These are phyloP conservation scores for Anabacerthia variegaticeps DNA, from an alignment of 2,797 vertebrate species.

Conservation along the genomic window DNA sequence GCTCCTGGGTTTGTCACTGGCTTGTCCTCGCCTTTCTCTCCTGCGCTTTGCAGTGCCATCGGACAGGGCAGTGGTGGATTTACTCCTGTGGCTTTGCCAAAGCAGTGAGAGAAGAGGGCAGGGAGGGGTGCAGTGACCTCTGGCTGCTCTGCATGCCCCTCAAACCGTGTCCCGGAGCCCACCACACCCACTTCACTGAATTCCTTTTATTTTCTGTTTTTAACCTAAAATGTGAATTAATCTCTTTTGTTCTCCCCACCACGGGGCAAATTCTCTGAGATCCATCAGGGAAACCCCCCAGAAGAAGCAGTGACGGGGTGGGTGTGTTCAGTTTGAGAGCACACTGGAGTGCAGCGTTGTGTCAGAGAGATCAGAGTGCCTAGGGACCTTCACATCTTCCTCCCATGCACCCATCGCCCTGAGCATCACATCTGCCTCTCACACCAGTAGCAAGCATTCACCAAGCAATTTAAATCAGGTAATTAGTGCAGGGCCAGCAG, in stretches of 20 bases:
- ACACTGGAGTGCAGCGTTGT: accelerated
- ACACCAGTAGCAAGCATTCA: neutral
- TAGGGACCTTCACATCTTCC: neutral
- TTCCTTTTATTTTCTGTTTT: neutral
- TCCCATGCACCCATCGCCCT: neutral
- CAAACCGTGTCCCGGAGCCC: neutral
- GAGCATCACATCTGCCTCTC: neutral
- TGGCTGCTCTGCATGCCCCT: neutral
- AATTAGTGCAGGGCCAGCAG: neutral
- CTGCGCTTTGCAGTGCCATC: neutral
- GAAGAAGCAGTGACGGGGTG: neutral
- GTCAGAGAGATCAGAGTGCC: neutral
- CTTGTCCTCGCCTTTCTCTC: neutral
- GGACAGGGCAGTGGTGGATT: accelerated
- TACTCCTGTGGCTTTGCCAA: neutral
- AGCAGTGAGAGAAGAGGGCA: neutral
- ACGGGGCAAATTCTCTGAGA: neutral
- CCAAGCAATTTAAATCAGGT: neutral
- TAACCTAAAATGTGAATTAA: neutral
- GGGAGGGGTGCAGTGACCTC: neutral
- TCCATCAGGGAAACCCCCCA: neutral
- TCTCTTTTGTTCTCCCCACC: neutral
- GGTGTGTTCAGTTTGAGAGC: neutral
- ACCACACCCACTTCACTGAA: neutral
- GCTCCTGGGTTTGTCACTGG: neutral